Evolutionary conservation across 2,888 invertebrate genomes (phyloP), one percentile per base, ranked within the genome.

Genomic region (Lottia gigantea): DNA sequence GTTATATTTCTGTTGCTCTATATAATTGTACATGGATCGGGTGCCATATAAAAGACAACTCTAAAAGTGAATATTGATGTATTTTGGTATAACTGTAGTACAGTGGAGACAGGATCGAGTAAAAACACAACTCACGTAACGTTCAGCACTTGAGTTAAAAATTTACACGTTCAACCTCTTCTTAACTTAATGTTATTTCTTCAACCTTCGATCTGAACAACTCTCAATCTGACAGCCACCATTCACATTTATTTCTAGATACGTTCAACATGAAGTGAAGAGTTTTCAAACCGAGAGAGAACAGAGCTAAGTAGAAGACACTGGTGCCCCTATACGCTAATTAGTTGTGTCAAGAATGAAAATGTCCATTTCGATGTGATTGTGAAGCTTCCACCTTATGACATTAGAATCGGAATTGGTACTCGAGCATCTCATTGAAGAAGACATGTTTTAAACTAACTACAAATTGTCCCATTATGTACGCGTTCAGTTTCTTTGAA

Each of bases 381-480:
- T 55, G 55, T 55, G 55, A 55, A 55, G 55, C 23, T 55, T 55
- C 55, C 55, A 55, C 55, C 55, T 55, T 55, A 55, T 55, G 55
- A 55, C 55, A 55, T 55, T 55, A 55, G 55, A 55, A 55, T 55
- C 55, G 55, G 55, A 55, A 55, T 62, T 68, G 67, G 62, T 62
- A 62, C 67, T 68, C 62, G 45, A 68, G 45, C 62, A 62, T 46
- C 47, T 62, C 67, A 46, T 46, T 62, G 46, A 45, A 46, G 62
- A 62, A 46, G 67, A 68, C 67, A 68, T 68, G 67, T 68, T 68
- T 68, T 62, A 68, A 68, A 62, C 67, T 62, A 62, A 68, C 67
- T 61, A 68, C 67, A 68, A 68, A 68, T 62, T 47, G 67, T 68
- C 67, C 67, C 47, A 68, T 68, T 68, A 68, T 68, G 62, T 45